Conservation (phyloP, 2,888 invertebrate genomes). For the Orthosia incerta region DNA sequence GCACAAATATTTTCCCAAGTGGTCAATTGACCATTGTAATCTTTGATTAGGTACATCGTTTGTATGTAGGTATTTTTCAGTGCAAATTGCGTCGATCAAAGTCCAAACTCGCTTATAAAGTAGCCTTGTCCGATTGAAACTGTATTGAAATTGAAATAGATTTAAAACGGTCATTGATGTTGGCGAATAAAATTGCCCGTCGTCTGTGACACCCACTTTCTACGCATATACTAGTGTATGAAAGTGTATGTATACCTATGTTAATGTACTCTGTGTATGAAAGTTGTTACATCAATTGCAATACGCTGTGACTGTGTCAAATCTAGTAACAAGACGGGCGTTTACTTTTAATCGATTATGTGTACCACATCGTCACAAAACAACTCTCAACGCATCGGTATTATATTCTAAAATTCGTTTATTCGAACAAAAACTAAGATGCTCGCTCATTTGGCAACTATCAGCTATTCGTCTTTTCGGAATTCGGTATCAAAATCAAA, state of each 20-base stretch:
- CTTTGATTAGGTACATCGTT: constrained; percentile 54
- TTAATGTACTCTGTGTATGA: constrained; percentile 12
- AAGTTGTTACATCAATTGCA: constrained; percentile 32
- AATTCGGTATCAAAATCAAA: not conserved
- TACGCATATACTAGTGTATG: constrained; percentile 16
- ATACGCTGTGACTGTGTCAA: constrained; percentile 14
- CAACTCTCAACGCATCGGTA: not conserved
- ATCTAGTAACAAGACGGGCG: constrained; percentile 2
- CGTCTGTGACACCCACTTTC: constrained; percentile 37
- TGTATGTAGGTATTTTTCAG: constrained; percentile 56
- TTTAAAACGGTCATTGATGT: constrained; percentile 33
- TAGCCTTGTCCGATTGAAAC: constrained; percentile 64
- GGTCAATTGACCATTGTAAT: constrained; percentile 66
- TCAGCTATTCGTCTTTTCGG: not conserved
- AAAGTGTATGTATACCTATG: constrained; percentile 21
- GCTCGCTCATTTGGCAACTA: not conserved
- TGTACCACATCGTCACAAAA: not conserved
- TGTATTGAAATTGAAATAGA: constrained; percentile 61
- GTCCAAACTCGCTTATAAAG: constrained; percentile 67
- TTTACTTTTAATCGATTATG: constrained; percentile 11
- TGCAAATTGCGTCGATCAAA: constrained; percentile 66
- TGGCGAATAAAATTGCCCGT: constrained; percentile 27
- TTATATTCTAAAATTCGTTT: no score
- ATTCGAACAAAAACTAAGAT: not conserved
- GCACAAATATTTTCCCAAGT: constrained; percentile 64